Conservation (phyloP, 2,797 vertebrate genomes). For the Lemur catta region DNA sequence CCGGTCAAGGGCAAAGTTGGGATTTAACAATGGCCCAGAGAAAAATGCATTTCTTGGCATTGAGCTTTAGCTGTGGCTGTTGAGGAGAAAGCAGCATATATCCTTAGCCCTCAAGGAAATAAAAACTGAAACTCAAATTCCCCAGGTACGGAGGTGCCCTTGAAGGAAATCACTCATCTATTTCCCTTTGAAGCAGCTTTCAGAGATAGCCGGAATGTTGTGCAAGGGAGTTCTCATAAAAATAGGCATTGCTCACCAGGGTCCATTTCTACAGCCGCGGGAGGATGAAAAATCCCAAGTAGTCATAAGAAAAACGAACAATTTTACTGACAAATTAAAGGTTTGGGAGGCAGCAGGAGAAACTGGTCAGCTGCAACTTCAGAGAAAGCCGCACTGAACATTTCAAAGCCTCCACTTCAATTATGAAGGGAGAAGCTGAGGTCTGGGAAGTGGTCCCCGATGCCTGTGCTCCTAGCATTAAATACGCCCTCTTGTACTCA, state of each 20-base stretch:
- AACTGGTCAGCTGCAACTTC: conserved; percentile 49
- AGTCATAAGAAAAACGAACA: conserved; percentile 60
- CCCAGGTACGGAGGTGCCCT: conserved; percentile 15
- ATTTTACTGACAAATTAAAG: conserved; percentile 77
- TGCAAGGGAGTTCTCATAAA: conserved; percentile 57
- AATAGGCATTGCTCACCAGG: conserved; percentile 49
- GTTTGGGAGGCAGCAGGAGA: conserved; percentile 63
- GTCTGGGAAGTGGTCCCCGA: conserved; percentile 39
- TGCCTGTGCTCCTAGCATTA: background rate
- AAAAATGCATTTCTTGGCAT: background rate
- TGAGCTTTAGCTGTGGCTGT: background rate
- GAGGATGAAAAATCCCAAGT: conserved; percentile 53
- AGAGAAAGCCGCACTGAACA: conserved; percentile 50
- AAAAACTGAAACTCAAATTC: conserved; percentile 33
- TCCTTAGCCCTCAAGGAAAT: conserved; percentile 34
- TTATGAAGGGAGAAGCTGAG: conserved; percentile 51
- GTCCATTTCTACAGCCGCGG: conserved; percentile 32
- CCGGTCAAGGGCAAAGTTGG: background rate
- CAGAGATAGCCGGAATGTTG: conserved; percentile 10
- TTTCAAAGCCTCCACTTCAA: conserved; percentile 71
- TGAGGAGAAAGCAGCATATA: background rate
- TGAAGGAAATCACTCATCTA: conserved; percentile 45
- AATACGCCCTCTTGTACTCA: conserved; percentile 14
- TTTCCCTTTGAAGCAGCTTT: conserved; percentile 49
- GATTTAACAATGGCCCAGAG: background rate